phyloP scores from a whole-genome alignment of 2,797 vertebrate species.

The Poeciliopsis paucimaculata region DNA sequence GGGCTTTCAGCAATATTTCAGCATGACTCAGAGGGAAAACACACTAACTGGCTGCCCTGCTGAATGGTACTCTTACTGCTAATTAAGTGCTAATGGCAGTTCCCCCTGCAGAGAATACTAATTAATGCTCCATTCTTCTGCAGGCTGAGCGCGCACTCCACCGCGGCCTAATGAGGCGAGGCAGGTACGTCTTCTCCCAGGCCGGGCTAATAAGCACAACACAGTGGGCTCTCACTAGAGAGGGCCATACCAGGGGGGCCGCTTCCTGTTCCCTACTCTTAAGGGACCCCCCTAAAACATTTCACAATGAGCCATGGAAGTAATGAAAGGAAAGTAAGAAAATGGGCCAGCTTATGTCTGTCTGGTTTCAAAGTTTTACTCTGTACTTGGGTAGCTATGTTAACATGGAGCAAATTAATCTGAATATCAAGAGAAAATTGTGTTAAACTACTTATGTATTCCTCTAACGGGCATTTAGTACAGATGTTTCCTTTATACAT shows the following conservation, averaged over 20 bases:
- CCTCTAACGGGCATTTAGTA: neutral
- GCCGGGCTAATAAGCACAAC: constrained; percentile 81
- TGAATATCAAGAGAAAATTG: neutral
- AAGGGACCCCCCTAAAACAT: constrained; percentile 67
- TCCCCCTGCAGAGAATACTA: constrained; percentile 84
- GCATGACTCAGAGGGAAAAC: constrained; percentile 62
- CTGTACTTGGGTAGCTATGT: constrained; percentile 21
- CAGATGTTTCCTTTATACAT: neutral
- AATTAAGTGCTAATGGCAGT: constrained; percentile 87
- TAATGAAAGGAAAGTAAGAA: constrained; percentile 69
- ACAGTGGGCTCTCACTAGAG: constrained; percentile 72
- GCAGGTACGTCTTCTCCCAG: constrained; percentile 82
- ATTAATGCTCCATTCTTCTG: constrained; percentile 84
- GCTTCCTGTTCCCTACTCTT: constrained; percentile 82
- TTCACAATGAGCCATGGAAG: constrained; percentile 65
- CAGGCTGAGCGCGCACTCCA: constrained; percentile 77
- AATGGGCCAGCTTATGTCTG: constrained; percentile 56
- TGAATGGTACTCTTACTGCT: constrained; percentile 82
- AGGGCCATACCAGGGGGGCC: constrained; percentile 68
- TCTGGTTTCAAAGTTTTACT: constrained; percentile 44
- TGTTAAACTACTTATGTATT: neutral
- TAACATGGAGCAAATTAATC: constrained; percentile 19
- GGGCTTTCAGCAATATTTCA: constrained; percentile 58
- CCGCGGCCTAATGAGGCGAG: constrained; percentile 81
- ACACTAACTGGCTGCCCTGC: constrained; percentile 63